Evolutionary conservation across 2,113 vertebrate genomes (phyloP).

Genomic region (Ginglymostoma cirratum): DNA sequence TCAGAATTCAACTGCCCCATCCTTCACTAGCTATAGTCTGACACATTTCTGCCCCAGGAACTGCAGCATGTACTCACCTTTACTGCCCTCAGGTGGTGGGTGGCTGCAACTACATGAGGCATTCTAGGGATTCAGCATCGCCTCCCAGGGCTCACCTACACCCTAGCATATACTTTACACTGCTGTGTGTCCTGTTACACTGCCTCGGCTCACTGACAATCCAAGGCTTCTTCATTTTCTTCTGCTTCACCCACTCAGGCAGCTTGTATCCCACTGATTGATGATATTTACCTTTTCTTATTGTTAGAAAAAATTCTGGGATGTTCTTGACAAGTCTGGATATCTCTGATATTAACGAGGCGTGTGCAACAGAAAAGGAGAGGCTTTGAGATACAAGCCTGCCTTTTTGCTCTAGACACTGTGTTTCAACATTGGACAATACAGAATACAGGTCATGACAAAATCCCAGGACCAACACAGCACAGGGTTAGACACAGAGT

Average conservation of each 20-base stretch:
- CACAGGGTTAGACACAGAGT: too few relatives aligned
- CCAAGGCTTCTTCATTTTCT: background rate
- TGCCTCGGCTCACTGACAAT: background rate
- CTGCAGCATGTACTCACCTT: background rate
- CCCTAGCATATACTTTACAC: too few relatives aligned
- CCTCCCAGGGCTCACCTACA: background rate
- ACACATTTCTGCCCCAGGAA: background rate
- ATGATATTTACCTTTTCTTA: background rate
- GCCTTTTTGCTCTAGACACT: background rate
- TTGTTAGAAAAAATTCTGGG: background rate
- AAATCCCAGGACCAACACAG: background rate
- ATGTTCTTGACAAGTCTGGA: background rate
- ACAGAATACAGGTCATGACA: background rate
- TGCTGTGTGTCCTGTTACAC: background rate
- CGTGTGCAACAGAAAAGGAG: background rate
- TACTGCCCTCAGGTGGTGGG: background rate
- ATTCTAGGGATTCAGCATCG: background rate
- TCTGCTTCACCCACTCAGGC: background rate
- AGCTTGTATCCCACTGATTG: background rate
- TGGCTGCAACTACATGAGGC: background rate
- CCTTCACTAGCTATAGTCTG: background rate
- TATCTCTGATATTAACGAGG: too few relatives aligned
- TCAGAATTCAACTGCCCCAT: background rate
- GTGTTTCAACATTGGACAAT: background rate
- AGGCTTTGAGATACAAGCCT: background rate